Percentiles rank a stretch among this genome's conserved stretches.
These are phyloP conservation scores for Actinostola sp. DNA, from an alignment of 92 coral and sea anemone genomes.

Conservation along the genomic window DNA sequence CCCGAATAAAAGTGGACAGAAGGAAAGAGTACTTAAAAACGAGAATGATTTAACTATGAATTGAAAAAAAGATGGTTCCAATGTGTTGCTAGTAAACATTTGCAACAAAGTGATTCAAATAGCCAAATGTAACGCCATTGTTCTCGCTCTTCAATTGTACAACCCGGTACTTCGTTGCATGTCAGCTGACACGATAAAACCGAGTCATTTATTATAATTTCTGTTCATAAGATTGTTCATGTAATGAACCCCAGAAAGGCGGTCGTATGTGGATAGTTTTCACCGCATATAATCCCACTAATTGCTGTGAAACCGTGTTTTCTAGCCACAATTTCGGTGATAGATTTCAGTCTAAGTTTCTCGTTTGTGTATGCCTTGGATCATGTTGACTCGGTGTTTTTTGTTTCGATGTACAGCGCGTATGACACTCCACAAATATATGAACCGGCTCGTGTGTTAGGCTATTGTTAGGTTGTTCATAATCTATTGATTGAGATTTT, in stretches of 20 bases:
- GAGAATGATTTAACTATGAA: not conserved
- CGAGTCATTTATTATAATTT: not conserved
- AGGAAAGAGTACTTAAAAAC: not conserved
- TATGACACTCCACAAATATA: constrained; percentile 19
- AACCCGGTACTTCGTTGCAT: not conserved
- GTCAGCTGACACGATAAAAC: not conserved
- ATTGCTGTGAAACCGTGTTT: constrained; percentile 13
- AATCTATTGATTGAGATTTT: constrained; percentile 70
- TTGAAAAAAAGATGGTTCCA: not conserved
- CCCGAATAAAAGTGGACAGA: not conserved
- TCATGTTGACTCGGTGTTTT: constrained; percentile 1
- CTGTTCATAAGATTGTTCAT: not conserved
- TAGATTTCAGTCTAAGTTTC: not conserved
- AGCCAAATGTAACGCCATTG: not conserved
- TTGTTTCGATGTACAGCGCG: not conserved
- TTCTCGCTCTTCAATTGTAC: not conserved
- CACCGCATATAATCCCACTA: constrained; percentile 11
- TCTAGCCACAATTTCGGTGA: not conserved
- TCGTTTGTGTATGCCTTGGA: too few species aligned
- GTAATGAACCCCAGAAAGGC: constrained; percentile 11
- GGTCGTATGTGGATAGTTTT: not conserved
- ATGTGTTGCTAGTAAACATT: not conserved
- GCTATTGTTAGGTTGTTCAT: constrained; percentile 57
- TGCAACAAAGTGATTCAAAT: not conserved
- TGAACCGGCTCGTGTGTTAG: constrained; percentile 31